These are phyloP conservation scores for Lepeophtheirus nordmannii DNA, from an alignment of 2,888 invertebrate genomes.

Conservation along the genomic window DNA sequence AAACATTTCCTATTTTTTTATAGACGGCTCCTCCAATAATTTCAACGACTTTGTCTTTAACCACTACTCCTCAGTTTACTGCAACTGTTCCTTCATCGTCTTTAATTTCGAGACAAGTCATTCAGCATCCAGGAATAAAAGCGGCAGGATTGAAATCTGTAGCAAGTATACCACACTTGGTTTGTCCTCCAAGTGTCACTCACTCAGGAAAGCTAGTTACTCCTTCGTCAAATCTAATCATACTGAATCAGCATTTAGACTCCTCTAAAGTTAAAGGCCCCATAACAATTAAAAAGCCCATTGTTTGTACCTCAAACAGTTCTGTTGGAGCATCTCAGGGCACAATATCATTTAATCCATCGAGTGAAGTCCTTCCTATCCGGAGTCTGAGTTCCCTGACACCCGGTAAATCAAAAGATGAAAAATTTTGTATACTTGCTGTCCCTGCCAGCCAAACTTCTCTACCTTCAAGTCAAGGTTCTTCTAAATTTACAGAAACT, in stretches of 20 bases:
- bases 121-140: background rate
- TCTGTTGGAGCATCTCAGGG: background rate
- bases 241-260: background rate
- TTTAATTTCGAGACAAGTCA: background rate
- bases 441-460: too few species aligned
- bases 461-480: background rate
- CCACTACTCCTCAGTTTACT: background rate
- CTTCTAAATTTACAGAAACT: background rate
- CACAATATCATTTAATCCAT: too few species aligned
- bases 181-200: background rate
- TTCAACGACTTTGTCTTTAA: background rate
- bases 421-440: background rate
- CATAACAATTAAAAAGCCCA: background rate
- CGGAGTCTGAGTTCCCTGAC: background rate
- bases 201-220: background rate
- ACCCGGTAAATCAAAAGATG: background rate
- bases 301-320: background rate
- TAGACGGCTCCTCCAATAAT: background rate
- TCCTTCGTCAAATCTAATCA: background rate
- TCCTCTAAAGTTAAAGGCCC: background rate
- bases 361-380: background rate
- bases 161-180: background rate
- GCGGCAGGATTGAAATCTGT: background rate
- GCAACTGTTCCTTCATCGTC: background rate
- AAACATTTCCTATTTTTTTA: background rate